Percentiles rank a stretch among this genome's conserved stretches.
Evolutionary conservation across 2,113 vertebrate species (phyloP).

Genomic region (Seriola rivoliana): DNA sequence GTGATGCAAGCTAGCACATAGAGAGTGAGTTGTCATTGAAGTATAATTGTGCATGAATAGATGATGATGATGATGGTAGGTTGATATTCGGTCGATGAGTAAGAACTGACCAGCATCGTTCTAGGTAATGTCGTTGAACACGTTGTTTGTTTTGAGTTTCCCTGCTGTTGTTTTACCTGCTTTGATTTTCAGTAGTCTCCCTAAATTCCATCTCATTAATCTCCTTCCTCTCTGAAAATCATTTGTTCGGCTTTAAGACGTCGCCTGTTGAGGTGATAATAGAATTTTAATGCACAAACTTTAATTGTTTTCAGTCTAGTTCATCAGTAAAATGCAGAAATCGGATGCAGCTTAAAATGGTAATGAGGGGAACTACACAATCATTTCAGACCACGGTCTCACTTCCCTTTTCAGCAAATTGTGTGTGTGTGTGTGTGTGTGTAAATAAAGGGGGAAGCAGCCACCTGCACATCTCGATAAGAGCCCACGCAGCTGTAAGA

Average conservation of each 20-base stretch:
- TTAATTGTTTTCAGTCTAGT: neutral
- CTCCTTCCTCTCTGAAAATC: neutral
- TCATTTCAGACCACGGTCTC: conserved; percentile 17
- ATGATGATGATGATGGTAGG: too few relatives aligned
- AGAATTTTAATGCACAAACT: neutral
- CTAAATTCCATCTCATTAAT: neutral
- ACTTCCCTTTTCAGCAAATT: conserved; percentile 48
- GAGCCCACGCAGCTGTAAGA: conserved; percentile 44
- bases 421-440: conserved; percentile 31
- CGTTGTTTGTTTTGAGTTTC: neutral
- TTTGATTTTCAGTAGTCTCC: neutral
- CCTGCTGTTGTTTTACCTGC: neutral
- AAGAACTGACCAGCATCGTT: too few relatives aligned
- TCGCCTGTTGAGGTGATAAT: too few relatives aligned
- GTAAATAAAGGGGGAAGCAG: conserved; percentile 39
- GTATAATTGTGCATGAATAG: too few relatives aligned
- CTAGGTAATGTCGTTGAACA: too few relatives aligned
- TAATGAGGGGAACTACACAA: neutral
- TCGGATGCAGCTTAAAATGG: neutral
- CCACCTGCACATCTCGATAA: conserved; percentile 56
- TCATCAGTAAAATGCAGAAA: neutral
- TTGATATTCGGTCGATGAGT: too few relatives aligned
- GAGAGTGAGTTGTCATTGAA: too few relatives aligned
- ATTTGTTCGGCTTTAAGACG: too few relatives aligned
- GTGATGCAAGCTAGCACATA: too few relatives aligned